Percentiles rank a stretch among this genome's conserved stretches.
phyloP scores from a whole-genome alignment of 2,113 vertebrate species.

The Amblyornis subalaris region DNA sequence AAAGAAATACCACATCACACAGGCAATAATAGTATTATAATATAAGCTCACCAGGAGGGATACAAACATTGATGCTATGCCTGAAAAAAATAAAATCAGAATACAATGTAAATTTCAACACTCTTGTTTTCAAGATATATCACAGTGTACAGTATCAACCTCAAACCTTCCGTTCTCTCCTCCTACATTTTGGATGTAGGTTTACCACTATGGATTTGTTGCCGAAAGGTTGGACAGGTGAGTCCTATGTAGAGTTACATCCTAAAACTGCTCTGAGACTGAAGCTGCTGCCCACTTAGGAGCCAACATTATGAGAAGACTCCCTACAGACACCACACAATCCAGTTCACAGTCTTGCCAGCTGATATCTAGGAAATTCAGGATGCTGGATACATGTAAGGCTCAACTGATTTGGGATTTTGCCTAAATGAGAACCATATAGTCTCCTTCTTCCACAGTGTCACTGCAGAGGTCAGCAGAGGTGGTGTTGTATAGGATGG shows the following conservation, averaged over 20 bases:
- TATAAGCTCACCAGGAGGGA: conserved; percentile 86
- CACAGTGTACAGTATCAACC: neutral
- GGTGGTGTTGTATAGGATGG: neutral
- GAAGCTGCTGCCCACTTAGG: neutral
- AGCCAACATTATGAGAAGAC: neutral
- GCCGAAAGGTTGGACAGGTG: neutral
- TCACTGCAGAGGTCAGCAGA: neutral
- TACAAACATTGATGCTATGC: conserved; percentile 85
- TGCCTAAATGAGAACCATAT: neutral
- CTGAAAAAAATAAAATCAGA: conserved; percentile 56
- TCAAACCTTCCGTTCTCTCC: neutral
- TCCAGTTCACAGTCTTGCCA: neutral
- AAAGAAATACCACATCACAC: conserved; percentile 98
- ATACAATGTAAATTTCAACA: neutral
- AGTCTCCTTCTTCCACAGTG: neutral
- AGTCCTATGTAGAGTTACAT: rapidly evolving
- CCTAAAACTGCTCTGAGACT: neutral
- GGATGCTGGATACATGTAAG: neutral
- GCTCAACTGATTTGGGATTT: neutral
- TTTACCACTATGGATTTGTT: neutral
- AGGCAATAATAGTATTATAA: conserved; percentile 92
- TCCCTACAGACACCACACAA: neutral
- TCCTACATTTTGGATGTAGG: neutral
- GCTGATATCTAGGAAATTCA: neutral
- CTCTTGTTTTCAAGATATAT: neutral